These are phyloP conservation scores for Drosophila nigrodunni DNA, from an alignment of 1,140 invertebrate genomes.

Conservation along the genomic window DNA sequence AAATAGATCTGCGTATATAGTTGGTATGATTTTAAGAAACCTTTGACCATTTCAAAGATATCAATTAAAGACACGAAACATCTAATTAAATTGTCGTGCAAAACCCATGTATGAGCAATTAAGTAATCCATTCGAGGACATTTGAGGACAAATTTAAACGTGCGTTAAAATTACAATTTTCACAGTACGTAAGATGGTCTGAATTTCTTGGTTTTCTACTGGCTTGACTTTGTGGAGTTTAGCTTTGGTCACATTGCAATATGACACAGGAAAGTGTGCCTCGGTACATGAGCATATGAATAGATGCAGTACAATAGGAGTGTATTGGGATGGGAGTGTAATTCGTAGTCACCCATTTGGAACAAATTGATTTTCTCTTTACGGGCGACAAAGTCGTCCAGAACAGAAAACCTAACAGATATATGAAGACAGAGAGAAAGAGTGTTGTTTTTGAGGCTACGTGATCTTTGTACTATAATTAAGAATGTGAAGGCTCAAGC, in stretches of 20 bases:
- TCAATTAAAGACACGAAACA: no score
- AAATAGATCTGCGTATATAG: no score
- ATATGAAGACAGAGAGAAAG: not conserved
- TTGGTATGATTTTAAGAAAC: no score
- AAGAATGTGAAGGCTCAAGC: constrained; percentile 61
- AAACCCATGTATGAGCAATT: not conserved
- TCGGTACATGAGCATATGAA: not conserved
- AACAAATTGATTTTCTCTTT: constrained; percentile 72
- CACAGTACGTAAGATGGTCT: constrained; percentile 48
- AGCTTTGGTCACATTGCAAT: constrained; percentile 50
- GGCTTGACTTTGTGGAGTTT: constrained; percentile 45
- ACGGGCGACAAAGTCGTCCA: constrained; percentile 62
- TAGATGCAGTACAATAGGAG: constrained; percentile 23
- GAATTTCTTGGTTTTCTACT: constrained; percentile 35
- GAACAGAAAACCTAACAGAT: constrained; percentile 19
- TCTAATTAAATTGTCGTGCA: not conserved
- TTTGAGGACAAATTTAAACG: constrained; percentile 19
- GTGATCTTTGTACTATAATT: constrained; percentile 59
- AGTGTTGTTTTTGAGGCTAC: constrained; percentile 29
- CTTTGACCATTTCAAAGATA: not conserved
- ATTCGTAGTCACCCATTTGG: constrained; percentile 60
- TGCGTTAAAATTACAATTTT: constrained; percentile 72
- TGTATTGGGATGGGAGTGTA: constrained; percentile 29
- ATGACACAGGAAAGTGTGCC: constrained; percentile 13
- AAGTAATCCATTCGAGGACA: not conserved